Conservation (phyloP, 2,888 invertebrate genomes). For the Aspidapion aeneum region DNA sequence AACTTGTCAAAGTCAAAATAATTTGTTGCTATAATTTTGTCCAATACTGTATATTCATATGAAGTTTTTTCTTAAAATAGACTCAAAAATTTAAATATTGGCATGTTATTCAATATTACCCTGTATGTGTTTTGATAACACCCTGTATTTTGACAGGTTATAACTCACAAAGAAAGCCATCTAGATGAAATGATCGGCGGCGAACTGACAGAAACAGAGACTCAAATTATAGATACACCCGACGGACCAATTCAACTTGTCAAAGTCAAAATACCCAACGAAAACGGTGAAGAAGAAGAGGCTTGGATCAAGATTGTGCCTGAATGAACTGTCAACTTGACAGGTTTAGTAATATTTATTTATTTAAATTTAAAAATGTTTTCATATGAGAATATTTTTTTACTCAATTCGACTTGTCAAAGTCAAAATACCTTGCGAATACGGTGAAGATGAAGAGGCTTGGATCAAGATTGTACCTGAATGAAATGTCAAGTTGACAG, state of each 20-base stretch:
- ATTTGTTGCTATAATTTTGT: no score
- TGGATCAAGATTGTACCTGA: slow-evolving; percentile 48
- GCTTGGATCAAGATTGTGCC: slow-evolving; percentile 48
- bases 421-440: slow-evolving; percentile 45
- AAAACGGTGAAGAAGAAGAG: slow-evolving; percentile 46
- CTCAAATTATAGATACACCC: slow-evolving; percentile 46
- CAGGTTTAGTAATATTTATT: no score
- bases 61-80: no score
- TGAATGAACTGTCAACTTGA: no score
- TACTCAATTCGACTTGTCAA: slow-evolving; percentile 46
- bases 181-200: slow-evolving; percentile 39
- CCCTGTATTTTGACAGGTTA: slow-evolving; percentile 19
- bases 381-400: no score
- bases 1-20: no score
- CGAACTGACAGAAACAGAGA: slow-evolving; percentile 41
- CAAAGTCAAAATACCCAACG: slow-evolving; percentile 45
- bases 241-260: slow-evolving; percentile 46
- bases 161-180: slow-evolving; percentile 31
- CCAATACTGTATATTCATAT: no score
- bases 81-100: no score
- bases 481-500: no score
- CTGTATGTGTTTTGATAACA: no score
- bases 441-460: slow-evolving; percentile 47
- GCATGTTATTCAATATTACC: no score
- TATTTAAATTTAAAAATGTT: no score